Conservation (phyloP, 2,888 invertebrate genomes). For the Scotopteryx bipunctaria region DNA sequence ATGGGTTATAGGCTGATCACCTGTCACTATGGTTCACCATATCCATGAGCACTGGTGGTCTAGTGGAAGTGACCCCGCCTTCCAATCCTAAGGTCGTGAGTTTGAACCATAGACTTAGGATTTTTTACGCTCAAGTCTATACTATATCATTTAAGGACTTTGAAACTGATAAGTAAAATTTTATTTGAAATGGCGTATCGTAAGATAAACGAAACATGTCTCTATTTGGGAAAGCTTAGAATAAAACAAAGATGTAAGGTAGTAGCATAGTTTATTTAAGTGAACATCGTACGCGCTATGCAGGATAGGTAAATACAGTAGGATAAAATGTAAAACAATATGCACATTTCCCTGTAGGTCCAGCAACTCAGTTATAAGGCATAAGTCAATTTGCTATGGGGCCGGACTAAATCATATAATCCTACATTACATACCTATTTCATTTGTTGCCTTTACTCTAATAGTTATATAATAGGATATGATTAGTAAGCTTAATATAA, state of each 20-base stretch:
- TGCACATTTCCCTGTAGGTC: constrained; percentile 71
- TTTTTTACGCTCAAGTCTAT: too few species aligned
- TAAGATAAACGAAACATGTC: too few species aligned
- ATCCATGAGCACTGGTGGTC: too few species aligned
- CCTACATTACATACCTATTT: not conserved
- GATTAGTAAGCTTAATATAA: constrained; percentile 20
- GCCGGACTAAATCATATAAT: constrained; percentile 11
- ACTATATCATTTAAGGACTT: too few species aligned
- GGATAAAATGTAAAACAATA: constrained; percentile 62
- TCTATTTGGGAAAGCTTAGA: too few species aligned
- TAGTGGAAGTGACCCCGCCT: too few species aligned
- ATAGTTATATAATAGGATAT: constrained; percentile 25
- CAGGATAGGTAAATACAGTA: constrained; percentile 52
- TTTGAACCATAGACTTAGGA: too few species aligned
- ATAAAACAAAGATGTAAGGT: constrained; percentile 38
- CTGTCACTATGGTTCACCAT: too few species aligned
- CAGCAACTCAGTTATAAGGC: constrained; percentile 60
- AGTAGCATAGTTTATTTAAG: constrained; percentile 62
- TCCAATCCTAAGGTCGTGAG: too few species aligned
- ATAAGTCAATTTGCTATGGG: constrained; percentile 30
- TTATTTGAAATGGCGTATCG: too few species aligned
- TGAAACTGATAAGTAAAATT: too few species aligned
- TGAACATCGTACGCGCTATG: constrained; percentile 58
- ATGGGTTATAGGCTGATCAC: too few species aligned
- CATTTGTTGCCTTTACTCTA: not conserved